phyloP scores from a whole-genome alignment of 2,113 vertebrate species.

The Eretmodus cyanostictus region DNA sequence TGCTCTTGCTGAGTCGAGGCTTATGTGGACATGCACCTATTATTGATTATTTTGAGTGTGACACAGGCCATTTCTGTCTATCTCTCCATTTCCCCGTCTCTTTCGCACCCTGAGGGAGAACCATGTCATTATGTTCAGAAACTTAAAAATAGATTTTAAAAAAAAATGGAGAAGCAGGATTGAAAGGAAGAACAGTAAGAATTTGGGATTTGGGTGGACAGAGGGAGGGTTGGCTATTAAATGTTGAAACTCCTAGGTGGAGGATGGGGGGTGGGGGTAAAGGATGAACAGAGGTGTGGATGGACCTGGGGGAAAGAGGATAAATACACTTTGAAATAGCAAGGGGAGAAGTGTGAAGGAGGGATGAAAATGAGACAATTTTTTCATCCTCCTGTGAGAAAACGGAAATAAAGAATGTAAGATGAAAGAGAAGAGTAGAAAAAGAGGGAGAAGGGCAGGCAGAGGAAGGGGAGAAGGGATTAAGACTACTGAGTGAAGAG shows the following conservation, averaged over 20 bases:
- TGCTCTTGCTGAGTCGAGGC: slow-evolving; percentile 9
- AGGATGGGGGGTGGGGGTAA: neutral
- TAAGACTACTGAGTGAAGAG: neutral
- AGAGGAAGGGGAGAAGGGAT: slow-evolving; percentile 2
- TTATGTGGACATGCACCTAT: slow-evolving; percentile 21
- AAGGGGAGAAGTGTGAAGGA: slow-evolving; percentile 31
- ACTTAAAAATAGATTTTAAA: slow-evolving; percentile 1
- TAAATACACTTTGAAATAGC: slow-evolving; percentile 6
- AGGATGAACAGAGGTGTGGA: neutral
- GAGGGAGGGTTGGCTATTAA: slow-evolving; percentile 4
- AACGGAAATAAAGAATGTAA: neutral
- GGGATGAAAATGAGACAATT: slow-evolving; percentile 29
- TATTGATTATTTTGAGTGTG: slow-evolving; percentile 42
- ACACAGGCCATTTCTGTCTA: slow-evolving; percentile 17
- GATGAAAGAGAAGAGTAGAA: slow-evolving; percentile 2
- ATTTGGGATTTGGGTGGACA: slow-evolving; percentile 25
- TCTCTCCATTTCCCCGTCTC: neutral
- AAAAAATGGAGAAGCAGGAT: neutral
- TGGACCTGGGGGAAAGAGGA: slow-evolving; percentile 24
- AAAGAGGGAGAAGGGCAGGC: neutral
- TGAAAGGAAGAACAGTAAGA: slow-evolving; percentile 13
- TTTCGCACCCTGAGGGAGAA: slow-evolving; percentile 12
- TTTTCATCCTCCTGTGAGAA: slow-evolving; percentile 40
- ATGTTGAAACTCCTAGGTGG: neutral
- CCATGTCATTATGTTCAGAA: slow-evolving; percentile 36